Evolutionary conservation across 2,113 vertebrate species (phyloP).

Genomic region (Forbesichthys agassizii): DNA sequence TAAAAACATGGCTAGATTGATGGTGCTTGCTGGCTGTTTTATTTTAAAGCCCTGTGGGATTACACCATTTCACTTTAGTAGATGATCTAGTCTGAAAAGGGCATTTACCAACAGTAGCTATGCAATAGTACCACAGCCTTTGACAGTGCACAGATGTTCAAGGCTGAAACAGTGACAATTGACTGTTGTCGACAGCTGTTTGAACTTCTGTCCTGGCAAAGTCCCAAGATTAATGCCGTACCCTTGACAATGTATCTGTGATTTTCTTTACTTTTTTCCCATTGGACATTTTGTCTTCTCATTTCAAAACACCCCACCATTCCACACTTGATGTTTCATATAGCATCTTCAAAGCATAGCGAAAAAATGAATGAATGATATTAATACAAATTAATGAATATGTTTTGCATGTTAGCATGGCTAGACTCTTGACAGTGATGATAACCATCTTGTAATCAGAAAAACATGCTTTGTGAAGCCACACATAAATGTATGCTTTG

Average conservation of each 20-base stretch:
- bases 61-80: slow-evolving; percentile 19
- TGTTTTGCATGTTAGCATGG: background rate
- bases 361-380: too few relatives aligned
- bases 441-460: too few relatives aligned
- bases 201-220: slow-evolving; percentile 9
- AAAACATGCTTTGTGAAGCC: slow-evolving; percentile 5
- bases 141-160: slow-evolving; percentile 40
- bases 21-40: slow-evolving; percentile 50
- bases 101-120: slow-evolving; percentile 58
- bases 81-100: slow-evolving; percentile 55
- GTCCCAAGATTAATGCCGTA: slow-evolving; percentile 1
- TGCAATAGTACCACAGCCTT: slow-evolving; percentile 40
- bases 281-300: background rate
- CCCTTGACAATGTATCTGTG: slow-evolving; percentile 22
- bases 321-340: slow-evolving; percentile 14
- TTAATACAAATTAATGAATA: too few relatives aligned
- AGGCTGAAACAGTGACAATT: slow-evolving; percentile 13
- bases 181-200: slow-evolving; percentile 8
- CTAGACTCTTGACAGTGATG: background rate
- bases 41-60: slow-evolving; percentile 35
- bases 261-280: background rate
- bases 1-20: slow-evolving; percentile 32
- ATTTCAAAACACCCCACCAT: slow-evolving; percentile 12
- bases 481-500: slow-evolving; percentile 21
- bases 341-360: slow-evolving; percentile 33